Evolutionary conservation across 2,797 vertebrate species (phyloP).

Genomic region (Staurois parvus): DNA sequence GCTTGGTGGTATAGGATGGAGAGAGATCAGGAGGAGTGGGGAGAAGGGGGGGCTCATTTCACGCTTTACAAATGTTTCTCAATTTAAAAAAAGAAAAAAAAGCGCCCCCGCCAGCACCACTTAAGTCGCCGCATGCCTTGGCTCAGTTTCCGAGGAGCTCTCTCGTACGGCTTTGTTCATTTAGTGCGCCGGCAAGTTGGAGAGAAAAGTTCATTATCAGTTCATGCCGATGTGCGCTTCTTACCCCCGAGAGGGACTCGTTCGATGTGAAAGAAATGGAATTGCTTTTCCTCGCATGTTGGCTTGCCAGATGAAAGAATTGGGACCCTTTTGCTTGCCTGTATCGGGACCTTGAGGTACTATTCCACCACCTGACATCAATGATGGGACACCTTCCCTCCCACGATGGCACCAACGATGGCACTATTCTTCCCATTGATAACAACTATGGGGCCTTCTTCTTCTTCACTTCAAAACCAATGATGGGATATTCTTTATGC

Average conservation of each 20-base stretch:
- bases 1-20: neutral
- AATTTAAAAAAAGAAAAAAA: neutral
- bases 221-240: neutral
- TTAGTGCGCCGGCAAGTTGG: neutral
- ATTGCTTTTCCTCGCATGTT: no score
- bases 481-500: no score
- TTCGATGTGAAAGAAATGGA: no score
- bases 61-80: slow-evolving; percentile 34
- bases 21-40: neutral
- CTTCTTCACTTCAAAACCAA: no score
- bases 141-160: neutral
- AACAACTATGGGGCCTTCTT: no score
- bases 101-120: slow-evolving; percentile 1
- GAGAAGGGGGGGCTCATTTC: slow-evolving; percentile 3
- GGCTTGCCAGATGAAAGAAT: no score
- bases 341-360: no score
- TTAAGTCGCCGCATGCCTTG: slow-evolving; percentile 27
- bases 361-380: no score
- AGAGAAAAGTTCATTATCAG: neutral
- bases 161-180: neutral
- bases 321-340: no score
- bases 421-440: no score
- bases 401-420: no score
- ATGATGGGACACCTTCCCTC: no score
- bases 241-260: neutral